Percentiles rank a stretch among this genome's conserved stretches.
These are phyloP conservation scores for Podarcis siculus DNA, from an alignment of 2,797 vertebrate genomes.

Conservation along the genomic window DNA sequence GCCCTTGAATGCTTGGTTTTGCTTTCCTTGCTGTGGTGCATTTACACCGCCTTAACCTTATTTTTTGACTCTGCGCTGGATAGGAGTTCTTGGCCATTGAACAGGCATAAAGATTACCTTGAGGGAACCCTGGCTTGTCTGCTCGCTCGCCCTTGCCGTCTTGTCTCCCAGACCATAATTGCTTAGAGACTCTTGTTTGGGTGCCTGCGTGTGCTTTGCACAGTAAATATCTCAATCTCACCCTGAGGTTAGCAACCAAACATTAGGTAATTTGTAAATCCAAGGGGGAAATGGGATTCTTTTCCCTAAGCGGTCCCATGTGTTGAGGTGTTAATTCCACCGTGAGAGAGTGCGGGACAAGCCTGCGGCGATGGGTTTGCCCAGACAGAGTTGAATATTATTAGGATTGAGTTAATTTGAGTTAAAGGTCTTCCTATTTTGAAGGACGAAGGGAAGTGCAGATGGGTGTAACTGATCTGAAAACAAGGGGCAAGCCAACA, in stretches of 20 bases:
- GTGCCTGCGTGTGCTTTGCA: constrained; percentile 1
- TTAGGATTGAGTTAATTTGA: constrained; percentile 20
- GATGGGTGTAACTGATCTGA: constrained; percentile 54
- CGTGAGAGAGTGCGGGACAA: not conserved
- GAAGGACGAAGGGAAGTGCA: constrained; percentile 50
- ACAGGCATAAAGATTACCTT: not conserved
- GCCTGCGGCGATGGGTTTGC: not conserved
- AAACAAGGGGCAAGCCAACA: constrained; percentile 59
- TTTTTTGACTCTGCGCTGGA: not conserved
- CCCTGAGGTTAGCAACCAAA: constrained; percentile 40
- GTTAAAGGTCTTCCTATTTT: constrained; percentile 34
- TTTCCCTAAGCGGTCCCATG: not conserved
- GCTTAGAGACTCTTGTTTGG: constrained; percentile 46
- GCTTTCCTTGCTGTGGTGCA: not conserved
- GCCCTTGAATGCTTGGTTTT: not conserved
- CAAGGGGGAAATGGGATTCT: not conserved
- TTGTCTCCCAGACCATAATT: constrained; percentile 11
- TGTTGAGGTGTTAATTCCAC: constrained; percentile 18
- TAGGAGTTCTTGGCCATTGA: not conserved
- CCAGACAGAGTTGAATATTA: constrained; percentile 43
- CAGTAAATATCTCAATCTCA: constrained; percentile 12
- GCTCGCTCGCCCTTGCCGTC: constrained; percentile 2
- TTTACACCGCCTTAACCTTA: not conserved
- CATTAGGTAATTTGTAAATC: constrained; percentile 19
- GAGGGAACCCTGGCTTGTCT: constrained; percentile 12